phyloP scores from a whole-genome alignment of 2,888 invertebrate species.

The Ceratothoa steindachneri region DNA sequence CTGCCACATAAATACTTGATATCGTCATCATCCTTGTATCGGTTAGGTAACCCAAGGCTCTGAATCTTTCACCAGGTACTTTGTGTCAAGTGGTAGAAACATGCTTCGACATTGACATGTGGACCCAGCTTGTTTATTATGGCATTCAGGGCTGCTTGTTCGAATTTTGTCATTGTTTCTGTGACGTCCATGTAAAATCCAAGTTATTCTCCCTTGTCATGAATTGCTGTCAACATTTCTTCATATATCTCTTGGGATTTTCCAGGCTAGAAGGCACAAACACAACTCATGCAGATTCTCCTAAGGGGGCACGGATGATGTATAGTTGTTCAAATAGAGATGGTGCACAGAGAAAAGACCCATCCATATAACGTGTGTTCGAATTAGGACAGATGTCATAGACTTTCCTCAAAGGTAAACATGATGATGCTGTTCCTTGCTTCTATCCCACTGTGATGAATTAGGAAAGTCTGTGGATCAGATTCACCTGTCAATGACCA shows the following conservation, averaged over 20 bases:
- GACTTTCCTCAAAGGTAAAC: too few relatives aligned
- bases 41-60: neutral
- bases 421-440: too few relatives aligned
- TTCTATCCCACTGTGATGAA: too few relatives aligned
- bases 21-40: slow-evolving; percentile 16
- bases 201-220: neutral
- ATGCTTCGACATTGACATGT: neutral
- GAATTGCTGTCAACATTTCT: neutral
- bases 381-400: too few relatives aligned
- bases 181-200: slow-evolving; percentile 1
- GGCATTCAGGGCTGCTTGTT: neutral
- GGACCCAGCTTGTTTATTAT: neutral
- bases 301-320: neutral
- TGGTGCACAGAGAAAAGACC: neutral
- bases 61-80: slow-evolving; percentile 5
- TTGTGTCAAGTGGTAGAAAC: neutral
- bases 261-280: neutral
- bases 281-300: neutral
- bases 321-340: neutral
- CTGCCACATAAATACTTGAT: slow-evolving; percentile 12
- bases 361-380: slow-evolving; percentile 13
- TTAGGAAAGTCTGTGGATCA: too few relatives aligned
- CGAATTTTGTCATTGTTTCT: neutral
- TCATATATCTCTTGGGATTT: neutral
- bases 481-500: too few relatives aligned